Evolutionary conservation across 2,113 vertebrate genomes (phyloP), one percentile per base, ranked within the genome.

Genomic region (Antechinus flavipes): DNA sequence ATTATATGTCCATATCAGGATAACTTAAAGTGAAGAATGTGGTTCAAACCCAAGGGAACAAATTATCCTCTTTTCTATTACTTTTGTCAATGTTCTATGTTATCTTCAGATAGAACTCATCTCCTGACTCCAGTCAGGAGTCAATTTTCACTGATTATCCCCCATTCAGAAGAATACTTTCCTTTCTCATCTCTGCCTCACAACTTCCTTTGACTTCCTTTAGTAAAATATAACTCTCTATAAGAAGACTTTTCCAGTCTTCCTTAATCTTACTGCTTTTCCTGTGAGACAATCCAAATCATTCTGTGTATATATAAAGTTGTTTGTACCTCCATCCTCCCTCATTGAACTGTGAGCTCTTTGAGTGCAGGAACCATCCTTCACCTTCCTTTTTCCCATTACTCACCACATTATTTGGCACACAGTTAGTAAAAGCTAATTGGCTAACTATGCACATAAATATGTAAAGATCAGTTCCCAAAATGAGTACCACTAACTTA

Each of bases 21-120:
- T 61, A 93, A n/a, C 6, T 49, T n/a, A 94, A 92, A 55, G 27
- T 95, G 22, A 90, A 52, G 23, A 93, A 92, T 92, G 90, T 93
- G 50, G 24, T 8, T 35, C 89, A 54, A 91, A 56, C 47, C 16
- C 42, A 96, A 93, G 8, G 90, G 26, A 24, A 54, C 91, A 89
- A 94, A 58, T 1, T 19, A 96, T 68, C 4, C 27, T 50, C 10
- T 76, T 90, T 16, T 91, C 54, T 54, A 84, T 12, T 7, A 0
- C 90, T 90, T 53, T 94, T 54, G 49, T 27, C 16, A 95, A 46
- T 24, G n/a, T 25, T 96, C 91, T 4, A 26, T 61, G 94, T 96
- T 91, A 91, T 95, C 90, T 54, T 84, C 56, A 35, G 35, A 35
- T 76, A n/a, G 35, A n/a, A 76, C 16, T 76, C 5, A 6, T 76